Conservation (phyloP, 1,140 invertebrate species). For the Camponotus vicinus region DNA sequence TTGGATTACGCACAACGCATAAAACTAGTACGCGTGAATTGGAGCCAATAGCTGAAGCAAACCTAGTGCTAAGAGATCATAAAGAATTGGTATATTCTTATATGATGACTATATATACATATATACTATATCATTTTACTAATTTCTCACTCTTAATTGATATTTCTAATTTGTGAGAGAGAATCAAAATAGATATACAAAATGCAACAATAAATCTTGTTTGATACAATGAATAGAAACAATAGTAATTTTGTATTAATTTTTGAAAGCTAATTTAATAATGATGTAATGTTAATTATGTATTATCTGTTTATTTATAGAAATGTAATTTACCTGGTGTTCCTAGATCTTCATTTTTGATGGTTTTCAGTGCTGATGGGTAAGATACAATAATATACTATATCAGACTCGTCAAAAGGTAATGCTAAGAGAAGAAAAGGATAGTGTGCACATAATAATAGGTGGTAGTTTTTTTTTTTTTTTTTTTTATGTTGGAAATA, state of each 20-base stretch:
- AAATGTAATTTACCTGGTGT: conserved; percentile 91
- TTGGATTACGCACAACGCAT: conserved; percentile 76
- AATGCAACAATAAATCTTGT: conserved; percentile 20
- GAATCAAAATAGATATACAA: conserved; percentile 4
- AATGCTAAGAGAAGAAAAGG: not conserved
- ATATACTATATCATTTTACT: conserved; percentile 25
- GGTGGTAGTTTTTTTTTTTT: conserved; percentile 40
- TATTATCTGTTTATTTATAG: conserved; percentile 83
- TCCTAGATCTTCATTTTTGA: conserved; percentile 92
- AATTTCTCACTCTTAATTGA: not conserved
- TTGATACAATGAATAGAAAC: not conserved
- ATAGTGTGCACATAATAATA: not conserved
- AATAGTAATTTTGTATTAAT: not conserved
- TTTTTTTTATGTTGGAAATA: conserved; percentile 40
- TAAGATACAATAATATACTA: conserved; percentile 82
- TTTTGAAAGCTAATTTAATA: not conserved
- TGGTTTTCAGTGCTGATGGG: conserved; percentile 95
- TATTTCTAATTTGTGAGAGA: conserved; percentile 40
- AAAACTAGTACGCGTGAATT: conserved; percentile 81
- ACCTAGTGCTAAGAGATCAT: conserved; percentile 85
- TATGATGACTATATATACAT: not conserved
- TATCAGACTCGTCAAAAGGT: conserved; percentile 39
- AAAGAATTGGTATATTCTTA: conserved; percentile 85
- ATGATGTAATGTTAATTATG: conserved; percentile 9
- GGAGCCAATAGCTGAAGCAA: conserved; percentile 86